A percentile compares a stretch with the other conserved stretches of the same genome.
phyloP scores from a whole-genome alignment of 35 echinoderm and acorn worm species.

The Strongylocentrotus purpuratus region DNA sequence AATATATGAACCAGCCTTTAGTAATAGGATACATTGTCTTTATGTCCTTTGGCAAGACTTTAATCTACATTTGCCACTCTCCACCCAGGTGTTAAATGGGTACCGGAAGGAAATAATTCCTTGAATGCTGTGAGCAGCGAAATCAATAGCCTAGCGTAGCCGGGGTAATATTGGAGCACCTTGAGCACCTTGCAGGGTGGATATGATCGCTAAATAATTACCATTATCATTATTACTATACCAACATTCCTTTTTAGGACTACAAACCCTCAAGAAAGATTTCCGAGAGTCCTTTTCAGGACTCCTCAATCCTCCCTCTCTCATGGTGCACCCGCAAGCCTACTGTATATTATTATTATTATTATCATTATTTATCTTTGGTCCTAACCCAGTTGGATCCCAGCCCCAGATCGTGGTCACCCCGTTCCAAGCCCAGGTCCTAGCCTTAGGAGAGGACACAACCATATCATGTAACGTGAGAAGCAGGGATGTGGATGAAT shows the following conservation, averaged over 20 bases:
- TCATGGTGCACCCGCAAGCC: conserved; percentile 50
- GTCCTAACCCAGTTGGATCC: neutral
- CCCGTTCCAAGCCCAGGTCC: conserved; percentile 53
- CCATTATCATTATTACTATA: too few species aligned
- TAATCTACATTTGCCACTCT: too few species aligned
- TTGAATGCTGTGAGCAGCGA: too few species aligned
- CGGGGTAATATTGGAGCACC: too few species aligned
- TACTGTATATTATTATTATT: neutral
- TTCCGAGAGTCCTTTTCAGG: conserved; percentile 34
- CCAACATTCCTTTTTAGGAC: neutral
- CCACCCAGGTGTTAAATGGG: too few species aligned
- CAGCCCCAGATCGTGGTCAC: conserved; percentile 52
- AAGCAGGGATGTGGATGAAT: conserved; percentile 50
- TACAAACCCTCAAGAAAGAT: conserved; percentile 44
- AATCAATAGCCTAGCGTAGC: too few species aligned
- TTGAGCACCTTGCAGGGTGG: too few species aligned
- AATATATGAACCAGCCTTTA: too few species aligned
- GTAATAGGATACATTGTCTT: too few species aligned
- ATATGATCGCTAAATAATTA: too few species aligned
- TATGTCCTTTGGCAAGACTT: too few species aligned
- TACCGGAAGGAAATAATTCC: too few species aligned
- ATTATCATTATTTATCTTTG: neutral
- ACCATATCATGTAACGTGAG: conserved; percentile 52
- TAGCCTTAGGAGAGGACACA: conserved; percentile 59
- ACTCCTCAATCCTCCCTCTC: conserved; percentile 41